Evolutionary conservation across 2,113 vertebrate species (phyloP).

Genomic region (Microcebus lehilahytsara): DNA sequence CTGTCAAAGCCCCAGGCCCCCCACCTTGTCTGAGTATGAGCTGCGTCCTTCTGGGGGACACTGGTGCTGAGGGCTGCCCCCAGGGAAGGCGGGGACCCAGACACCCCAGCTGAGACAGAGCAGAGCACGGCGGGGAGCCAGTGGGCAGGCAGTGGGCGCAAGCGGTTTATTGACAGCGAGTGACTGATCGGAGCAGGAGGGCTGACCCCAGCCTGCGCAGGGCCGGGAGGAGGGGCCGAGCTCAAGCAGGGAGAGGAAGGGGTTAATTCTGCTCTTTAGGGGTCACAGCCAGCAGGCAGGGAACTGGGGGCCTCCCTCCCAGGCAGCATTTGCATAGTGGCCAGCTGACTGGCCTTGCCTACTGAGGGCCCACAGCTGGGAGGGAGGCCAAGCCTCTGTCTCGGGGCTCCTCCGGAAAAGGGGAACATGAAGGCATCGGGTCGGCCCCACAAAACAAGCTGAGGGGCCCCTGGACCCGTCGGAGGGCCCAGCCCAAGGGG

Average conservation of each 20-base stretch:
- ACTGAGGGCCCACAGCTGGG: background rate
- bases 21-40: background rate
- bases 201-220: background rate
- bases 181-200: background rate
- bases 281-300: constrained; percentile 50
- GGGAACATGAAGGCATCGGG: background rate
- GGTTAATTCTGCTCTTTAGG: constrained; percentile 45
- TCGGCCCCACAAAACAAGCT: background rate
- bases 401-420: background rate
- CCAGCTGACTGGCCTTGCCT: constrained; percentile 36
- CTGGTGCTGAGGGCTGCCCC: background rate
- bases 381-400: constrained; percentile 24
- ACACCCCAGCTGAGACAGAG: background rate
- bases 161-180: constrained; percentile 66
- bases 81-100: background rate
- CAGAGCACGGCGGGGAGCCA: background rate
- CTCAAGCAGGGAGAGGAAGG: constrained; percentile 63
- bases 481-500: background rate
- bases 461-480: background rate
- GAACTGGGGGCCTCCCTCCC: constrained; percentile 2
- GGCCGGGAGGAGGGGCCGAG: background rate
- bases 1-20: background rate
- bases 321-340: constrained; percentile 76
- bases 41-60: background rate
- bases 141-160: constrained; percentile 12